These are phyloP conservation scores for Chelonus formosanus DNA, from an alignment of 2,888 invertebrate genomes.

Conservation along the genomic window DNA sequence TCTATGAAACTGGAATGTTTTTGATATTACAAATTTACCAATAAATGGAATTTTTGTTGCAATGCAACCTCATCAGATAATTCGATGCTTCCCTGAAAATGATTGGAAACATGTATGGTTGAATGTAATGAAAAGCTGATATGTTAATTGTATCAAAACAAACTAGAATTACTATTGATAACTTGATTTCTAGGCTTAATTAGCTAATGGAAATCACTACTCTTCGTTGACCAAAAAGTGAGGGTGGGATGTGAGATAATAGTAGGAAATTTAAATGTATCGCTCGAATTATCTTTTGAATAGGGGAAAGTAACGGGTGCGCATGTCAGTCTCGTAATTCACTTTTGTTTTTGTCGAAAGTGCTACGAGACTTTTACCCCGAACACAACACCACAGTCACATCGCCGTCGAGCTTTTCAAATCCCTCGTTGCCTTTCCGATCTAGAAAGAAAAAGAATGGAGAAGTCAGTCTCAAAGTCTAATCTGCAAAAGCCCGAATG, in stretches of 20 bases:
- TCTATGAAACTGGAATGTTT: no score
- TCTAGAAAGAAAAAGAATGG: conserved; percentile 8
- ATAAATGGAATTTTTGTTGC: no score
- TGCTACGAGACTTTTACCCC: conserved; percentile 54
- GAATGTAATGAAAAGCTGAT: not conserved
- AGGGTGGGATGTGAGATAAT: conserved; percentile 45
- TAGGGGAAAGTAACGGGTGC: conserved; percentile 16
- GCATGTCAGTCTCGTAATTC: conserved; percentile 54
- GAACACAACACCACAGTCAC: conserved; percentile 19
- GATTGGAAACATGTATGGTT: no score
- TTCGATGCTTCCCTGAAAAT: no score
- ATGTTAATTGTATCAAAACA: not conserved
- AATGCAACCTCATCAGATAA: no score
- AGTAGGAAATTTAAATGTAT: conserved; percentile 63
- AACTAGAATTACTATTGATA: conserved; percentile 12
- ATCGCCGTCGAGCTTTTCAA: conserved; percentile 24
- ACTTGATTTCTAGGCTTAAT: conserved; percentile 45
- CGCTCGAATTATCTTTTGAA: conserved; percentile 55
- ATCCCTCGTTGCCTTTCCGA: conserved; percentile 9
- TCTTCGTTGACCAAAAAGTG: conserved; percentile 38
- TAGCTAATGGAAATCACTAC: conserved; percentile 61
- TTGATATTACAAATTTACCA: no score
- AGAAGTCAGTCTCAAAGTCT: conserved; percentile 22
- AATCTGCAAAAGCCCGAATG: conserved; percentile 28
- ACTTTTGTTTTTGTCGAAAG: conserved; percentile 58